A percentile compares a stretch with the other conserved stretches of the same genome.
phyloP scores from a whole-genome alignment of 2,888 invertebrate genomes.

The Aplocera efformata region DNA sequence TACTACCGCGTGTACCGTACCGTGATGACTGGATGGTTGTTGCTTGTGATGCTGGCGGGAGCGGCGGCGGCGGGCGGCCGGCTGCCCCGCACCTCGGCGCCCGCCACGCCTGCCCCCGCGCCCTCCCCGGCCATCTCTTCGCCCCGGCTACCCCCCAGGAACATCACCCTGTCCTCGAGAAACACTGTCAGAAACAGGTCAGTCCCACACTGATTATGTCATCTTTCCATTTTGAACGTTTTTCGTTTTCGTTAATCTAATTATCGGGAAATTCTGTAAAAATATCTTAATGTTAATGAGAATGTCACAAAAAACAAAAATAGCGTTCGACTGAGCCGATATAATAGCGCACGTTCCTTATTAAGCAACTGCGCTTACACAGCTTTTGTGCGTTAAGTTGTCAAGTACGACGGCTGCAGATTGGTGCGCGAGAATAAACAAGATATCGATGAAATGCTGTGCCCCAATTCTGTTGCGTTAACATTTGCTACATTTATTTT shows the following conservation, averaged over 20 bases:
- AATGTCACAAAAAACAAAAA: conserved; percentile 17
- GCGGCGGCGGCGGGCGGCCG: conserved; percentile 68
- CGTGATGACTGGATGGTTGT: conserved; percentile 70
- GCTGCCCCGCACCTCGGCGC: conserved; percentile 65
- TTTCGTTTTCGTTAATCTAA: neutral
- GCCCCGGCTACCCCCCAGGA: conserved; percentile 68
- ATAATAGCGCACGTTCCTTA: conserved; percentile 27
- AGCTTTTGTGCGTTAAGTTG: conserved; percentile 47
- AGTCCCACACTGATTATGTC: conserved; percentile 35
- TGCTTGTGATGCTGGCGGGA: conserved; percentile 61
- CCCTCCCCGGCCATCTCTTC: conserved; percentile 81
- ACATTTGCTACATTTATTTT: conserved; percentile 23
- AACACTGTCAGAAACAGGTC: conserved; percentile 73
- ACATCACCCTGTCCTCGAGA: conserved; percentile 68
- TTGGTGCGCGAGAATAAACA: conserved; percentile 37
- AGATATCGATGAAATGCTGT: conserved; percentile 40
- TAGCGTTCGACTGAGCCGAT: conserved; percentile 14
- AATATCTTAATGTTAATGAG: conserved; percentile 7
- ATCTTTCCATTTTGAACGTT: conserved; percentile 12
- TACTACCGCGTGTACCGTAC: conserved; percentile 53
- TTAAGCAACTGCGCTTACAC: conserved; percentile 38
- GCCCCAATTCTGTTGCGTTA: conserved; percentile 35
- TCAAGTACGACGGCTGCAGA: conserved; percentile 52
- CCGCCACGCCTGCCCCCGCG: conserved; percentile 60
- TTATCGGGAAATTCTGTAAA: conserved; percentile 8